Percentiles rank a stretch among this genome's conserved stretches.
Evolutionary conservation across 2,888 invertebrate genomes (phyloP).

Genomic region (Unio delphinus): DNA sequence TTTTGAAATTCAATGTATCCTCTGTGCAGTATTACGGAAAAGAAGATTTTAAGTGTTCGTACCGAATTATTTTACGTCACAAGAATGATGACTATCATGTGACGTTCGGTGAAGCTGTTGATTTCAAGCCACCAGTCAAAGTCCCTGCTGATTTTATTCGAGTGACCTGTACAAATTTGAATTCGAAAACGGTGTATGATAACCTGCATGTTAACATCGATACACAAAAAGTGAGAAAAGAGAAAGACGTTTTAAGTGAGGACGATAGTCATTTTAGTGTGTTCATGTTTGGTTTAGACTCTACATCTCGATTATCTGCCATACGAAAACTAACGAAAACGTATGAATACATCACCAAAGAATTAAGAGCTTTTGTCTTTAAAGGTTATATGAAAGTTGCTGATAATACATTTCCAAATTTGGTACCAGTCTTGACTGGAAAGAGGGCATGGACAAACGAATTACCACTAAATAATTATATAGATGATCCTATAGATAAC

Average conservation of each 20-base stretch:
- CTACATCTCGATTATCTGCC: slow-evolving; percentile 41
- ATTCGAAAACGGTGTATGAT: slow-evolving; percentile 21
- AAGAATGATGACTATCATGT: slow-evolving; percentile 34
- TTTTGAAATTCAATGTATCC: slow-evolving; percentile 27
- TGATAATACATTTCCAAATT: slow-evolving; percentile 47
- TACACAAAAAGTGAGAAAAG: slow-evolving; percentile 3
- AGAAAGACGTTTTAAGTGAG: slow-evolving; percentile 8
- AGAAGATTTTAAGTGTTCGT: slow-evolving; percentile 22
- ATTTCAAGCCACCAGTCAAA: slow-evolving; percentile 19
- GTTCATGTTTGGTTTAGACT: slow-evolving; percentile 43
- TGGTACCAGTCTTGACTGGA: slow-evolving; percentile 45
- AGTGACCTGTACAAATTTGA: slow-evolving; percentile 28
- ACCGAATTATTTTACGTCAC: slow-evolving; percentile 21
- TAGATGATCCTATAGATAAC: slow-evolving; percentile 15
- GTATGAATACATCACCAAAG: slow-evolving; percentile 34
- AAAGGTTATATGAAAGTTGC: slow-evolving; percentile 50
- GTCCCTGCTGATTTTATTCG: slow-evolving; percentile 37
- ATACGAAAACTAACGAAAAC: slow-evolving; percentile 49
- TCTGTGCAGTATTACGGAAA: slow-evolving; percentile 9
- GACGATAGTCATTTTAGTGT: slow-evolving; percentile 1
- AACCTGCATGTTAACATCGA: slow-evolving; percentile 35
- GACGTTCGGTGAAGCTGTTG: slow-evolving; percentile 22
- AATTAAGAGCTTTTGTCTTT: slow-evolving; percentile 33
- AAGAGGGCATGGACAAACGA: slow-evolving; percentile 29
- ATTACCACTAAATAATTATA: slow-evolving; percentile 23